phyloP scores from a whole-genome alignment of 2,797 vertebrate genomes.

The Paramormyrops hopkinsi region DNA sequence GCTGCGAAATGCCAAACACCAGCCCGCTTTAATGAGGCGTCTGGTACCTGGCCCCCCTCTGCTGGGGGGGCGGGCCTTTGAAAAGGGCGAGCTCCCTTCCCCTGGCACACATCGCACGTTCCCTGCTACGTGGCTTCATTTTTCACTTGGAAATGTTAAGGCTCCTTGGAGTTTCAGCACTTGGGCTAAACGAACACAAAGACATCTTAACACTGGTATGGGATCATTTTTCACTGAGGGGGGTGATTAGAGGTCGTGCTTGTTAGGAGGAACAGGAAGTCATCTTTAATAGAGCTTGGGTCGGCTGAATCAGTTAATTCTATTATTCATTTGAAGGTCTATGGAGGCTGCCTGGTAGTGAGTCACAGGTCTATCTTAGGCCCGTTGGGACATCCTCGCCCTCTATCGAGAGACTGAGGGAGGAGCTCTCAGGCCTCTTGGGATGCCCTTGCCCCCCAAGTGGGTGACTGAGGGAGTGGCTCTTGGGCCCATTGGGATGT shows the following conservation, averaged over 20 bases:
- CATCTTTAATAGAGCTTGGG: neutral
- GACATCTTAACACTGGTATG: neutral
- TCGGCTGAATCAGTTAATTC: neutral
- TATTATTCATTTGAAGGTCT: neutral
- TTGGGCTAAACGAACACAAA: neutral
- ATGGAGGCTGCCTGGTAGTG: neutral
- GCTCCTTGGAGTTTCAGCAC: neutral
- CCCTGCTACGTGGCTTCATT: neutral
- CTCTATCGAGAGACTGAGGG: neutral
- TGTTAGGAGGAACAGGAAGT: neutral
- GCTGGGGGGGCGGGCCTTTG: neutral
- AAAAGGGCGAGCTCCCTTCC: neutral
- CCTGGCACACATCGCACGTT: neutral
- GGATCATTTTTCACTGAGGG: neutral
- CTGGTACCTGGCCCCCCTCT: neutral
- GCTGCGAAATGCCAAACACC: conserved; percentile 35
- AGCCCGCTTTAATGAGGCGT: conserved; percentile 37
- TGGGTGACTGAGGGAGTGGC: neutral
- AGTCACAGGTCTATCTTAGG: neutral
- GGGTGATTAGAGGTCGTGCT: neutral
- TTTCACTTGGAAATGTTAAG: neutral
- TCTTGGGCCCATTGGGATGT: neutral
- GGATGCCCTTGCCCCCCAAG: neutral
- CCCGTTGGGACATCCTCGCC: neutral
- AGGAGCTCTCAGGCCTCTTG: neutral